A percentile compares a stretch with the other conserved stretches of the same genome.
These are phyloP conservation scores for Dastarcus helophoroides DNA, from an alignment of 2,888 invertebrate genomes.

Conservation along the genomic window DNA sequence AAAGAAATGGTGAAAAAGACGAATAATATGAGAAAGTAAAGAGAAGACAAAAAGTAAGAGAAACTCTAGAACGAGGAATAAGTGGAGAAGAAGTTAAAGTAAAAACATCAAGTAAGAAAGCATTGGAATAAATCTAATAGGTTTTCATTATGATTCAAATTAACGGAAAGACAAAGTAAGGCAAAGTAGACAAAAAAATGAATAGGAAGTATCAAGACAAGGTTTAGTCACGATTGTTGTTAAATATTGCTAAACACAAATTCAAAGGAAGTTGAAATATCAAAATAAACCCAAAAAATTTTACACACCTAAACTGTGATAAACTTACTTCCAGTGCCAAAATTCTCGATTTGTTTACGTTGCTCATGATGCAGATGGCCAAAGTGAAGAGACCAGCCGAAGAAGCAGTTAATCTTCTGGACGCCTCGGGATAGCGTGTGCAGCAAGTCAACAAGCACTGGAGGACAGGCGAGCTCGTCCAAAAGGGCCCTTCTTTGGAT, in stretches of 20 bases:
- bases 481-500: constrained; percentile 63
- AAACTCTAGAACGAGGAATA: too few relatives aligned
- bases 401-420: constrained; percentile 61
- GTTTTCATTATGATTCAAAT: too few relatives aligned
- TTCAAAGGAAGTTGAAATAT: neutral
- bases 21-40: too few relatives aligned
- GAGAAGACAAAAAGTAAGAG: too few relatives aligned
- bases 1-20: too few relatives aligned
- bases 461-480: constrained; percentile 81
- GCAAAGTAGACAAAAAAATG: too few relatives aligned
- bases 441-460: constrained; percentile 78
- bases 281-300: neutral
- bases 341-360: constrained; percentile 73
- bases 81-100: too few relatives aligned
- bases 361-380: constrained; percentile 79
- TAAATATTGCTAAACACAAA: neutral
- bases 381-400: constrained; percentile 75
- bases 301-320: too few relatives aligned
- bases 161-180: too few relatives aligned
- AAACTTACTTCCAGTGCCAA: constrained; percentile 68
- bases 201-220: neutral
- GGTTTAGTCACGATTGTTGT: neutral
- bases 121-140: too few relatives aligned
- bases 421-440: constrained; percentile 67
- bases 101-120: too few relatives aligned